phyloP scores from a whole-genome alignment of 2,797 vertebrate genomes.

The Acanthiza pusilla region DNA sequence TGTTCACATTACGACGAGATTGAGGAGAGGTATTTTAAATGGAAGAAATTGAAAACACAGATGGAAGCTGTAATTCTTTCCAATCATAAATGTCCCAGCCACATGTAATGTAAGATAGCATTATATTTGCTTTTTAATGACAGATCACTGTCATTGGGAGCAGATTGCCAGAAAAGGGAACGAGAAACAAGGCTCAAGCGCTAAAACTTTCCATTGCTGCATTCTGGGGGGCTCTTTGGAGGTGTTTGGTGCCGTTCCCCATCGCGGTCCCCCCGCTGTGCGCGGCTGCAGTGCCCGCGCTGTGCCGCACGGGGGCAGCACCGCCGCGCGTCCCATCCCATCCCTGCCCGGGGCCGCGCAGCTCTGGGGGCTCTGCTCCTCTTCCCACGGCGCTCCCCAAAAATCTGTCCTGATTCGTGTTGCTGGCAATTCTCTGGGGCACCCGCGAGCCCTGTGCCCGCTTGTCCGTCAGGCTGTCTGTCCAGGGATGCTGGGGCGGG shows the following conservation, averaged over 20 bases:
- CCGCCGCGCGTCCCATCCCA: not conserved
- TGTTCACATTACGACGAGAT: not conserved
- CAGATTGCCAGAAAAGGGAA: not conserved
- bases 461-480: not conserved
- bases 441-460: rapidly evolving
- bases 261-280: rapidly evolving
- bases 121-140: slow-evolving; percentile 19
- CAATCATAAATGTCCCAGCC: slow-evolving; percentile 20
- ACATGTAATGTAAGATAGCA: not conserved
- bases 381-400: not conserved
- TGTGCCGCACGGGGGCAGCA: slow-evolving; percentile 41
- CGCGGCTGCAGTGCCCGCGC: not conserved
- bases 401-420: not conserved
- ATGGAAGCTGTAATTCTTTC: slow-evolving; percentile 55
- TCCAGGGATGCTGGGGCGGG: rapidly evolving
- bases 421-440: not conserved
- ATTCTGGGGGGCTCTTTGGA: not conserved
- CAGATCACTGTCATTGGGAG: slow-evolving; percentile 1
- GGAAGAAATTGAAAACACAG: slow-evolving; percentile 55
- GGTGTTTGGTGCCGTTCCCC: not conserved
- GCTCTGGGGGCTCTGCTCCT: not conserved
- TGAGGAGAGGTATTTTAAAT: slow-evolving; percentile 27
- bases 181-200: not conserved
- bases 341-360: not conserved
- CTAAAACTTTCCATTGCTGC: not conserved